Evolutionary conservation across 2,888 invertebrate genomes (phyloP).

Genomic region (Microplitis deprimator): DNA sequence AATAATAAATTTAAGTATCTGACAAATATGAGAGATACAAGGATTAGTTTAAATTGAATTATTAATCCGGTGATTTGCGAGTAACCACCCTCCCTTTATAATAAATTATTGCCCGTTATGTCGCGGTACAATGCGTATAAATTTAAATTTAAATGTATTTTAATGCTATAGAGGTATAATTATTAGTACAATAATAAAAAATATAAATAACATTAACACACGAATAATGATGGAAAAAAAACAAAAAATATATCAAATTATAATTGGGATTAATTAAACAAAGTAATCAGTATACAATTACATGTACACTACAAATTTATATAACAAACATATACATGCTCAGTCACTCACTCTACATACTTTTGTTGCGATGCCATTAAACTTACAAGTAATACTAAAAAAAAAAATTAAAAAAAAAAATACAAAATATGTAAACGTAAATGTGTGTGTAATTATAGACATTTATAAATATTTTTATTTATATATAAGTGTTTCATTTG

Average conservation of each 20-base stretch:
- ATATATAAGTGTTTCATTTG: background rate
- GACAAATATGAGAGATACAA: background rate
- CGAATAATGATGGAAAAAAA: slow-evolving; percentile 16
- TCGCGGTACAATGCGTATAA: slow-evolving; percentile 38
- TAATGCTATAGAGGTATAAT: slow-evolving; percentile 58
- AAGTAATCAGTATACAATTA: background rate
- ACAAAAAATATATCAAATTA: slow-evolving; percentile 15
- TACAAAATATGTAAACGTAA: slow-evolving; percentile 14
- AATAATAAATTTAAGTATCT: background rate
- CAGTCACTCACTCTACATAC: background rate
- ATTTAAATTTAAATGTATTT: slow-evolving; percentile 57
- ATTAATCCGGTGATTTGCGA: slow-evolving; percentile 17
- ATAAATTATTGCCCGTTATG: slow-evolving; percentile 36
- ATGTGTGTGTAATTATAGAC: background rate
- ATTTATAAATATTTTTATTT: background rate
- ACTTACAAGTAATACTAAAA: background rate
- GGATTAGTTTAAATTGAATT: slow-evolving; percentile 10
- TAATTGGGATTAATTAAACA: slow-evolving; percentile 43
- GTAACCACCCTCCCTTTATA: slow-evolving; percentile 6
- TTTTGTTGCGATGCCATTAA: background rate
- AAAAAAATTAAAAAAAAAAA: slow-evolving; percentile 9
- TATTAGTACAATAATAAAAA: slow-evolving; percentile 49
- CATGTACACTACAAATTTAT: slow-evolving; percentile 9
- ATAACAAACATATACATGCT: background rate
- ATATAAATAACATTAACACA: slow-evolving; percentile 37